These are phyloP conservation scores for Brachyopa scutellaris DNA, from an alignment of 2,888 invertebrate genomes.

Conservation along the genomic window DNA sequence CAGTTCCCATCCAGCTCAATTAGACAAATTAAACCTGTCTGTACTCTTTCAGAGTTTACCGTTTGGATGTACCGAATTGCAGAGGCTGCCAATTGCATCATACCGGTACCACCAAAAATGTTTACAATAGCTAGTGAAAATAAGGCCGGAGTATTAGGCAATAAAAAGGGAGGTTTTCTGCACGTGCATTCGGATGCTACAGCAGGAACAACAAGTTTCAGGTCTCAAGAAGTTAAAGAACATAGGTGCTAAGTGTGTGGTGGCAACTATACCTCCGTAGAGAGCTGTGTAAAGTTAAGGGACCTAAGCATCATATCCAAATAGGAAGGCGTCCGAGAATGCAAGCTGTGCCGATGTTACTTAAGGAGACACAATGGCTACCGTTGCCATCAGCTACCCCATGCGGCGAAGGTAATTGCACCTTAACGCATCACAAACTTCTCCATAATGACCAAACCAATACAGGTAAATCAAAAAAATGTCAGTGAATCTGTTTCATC, in stretches of 20 bases:
- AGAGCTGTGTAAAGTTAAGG: neutral
- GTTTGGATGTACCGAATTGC: neutral
- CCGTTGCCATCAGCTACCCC: neutral
- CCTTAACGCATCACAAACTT: constrained; percentile 20
- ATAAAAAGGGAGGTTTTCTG: neutral
- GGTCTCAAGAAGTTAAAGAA: neutral
- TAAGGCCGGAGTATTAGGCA: neutral
- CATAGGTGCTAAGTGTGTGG: neutral
- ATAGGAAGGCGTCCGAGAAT: neutral
- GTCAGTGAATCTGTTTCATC: too few species aligned
- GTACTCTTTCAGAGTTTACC: constrained; percentile 3
- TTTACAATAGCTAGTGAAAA: neutral
- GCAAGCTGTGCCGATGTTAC: constrained; percentile 13
- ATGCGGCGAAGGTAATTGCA: constrained; percentile 13
- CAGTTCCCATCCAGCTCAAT: neutral
- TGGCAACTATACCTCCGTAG: neutral
- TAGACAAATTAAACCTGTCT: neutral
- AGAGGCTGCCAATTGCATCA: neutral
- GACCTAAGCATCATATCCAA: neutral
- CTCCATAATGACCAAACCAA: neutral
- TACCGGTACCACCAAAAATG: neutral
- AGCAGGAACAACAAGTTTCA: neutral
- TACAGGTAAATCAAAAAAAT: constrained; percentile 1
- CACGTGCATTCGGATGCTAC: neutral
- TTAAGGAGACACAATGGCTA: constrained; percentile 9